Evolutionary conservation across 2,113 vertebrate genomes (phyloP).

Genomic region (Ammodytes dubius): DNA sequence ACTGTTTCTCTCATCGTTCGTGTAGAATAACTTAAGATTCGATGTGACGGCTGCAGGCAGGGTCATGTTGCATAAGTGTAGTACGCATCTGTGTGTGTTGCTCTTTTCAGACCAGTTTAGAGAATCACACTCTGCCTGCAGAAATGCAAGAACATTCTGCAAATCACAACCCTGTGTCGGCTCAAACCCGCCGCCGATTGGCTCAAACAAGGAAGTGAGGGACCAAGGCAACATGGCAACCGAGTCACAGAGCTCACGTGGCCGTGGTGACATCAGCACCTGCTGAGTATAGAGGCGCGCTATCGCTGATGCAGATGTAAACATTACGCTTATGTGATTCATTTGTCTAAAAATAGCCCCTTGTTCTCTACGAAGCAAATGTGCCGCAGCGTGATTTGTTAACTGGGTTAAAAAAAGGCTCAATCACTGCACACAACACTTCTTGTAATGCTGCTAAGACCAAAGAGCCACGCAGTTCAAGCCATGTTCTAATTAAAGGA

Average conservation of each 20-base stretch:
- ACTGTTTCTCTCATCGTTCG: neutral
- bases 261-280: constrained; percentile 67
- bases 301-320: constrained; percentile 45
- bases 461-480: constrained; percentile 38
- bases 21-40: constrained; percentile 16
- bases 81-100: constrained; percentile 24
- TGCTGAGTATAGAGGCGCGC: constrained; percentile 44
- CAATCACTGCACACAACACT: constrained; percentile 37
- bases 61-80: constrained; percentile 49
- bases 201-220: constrained; percentile 34
- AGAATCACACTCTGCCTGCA: constrained; percentile 34
- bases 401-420: constrained; percentile 1
- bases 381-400: constrained; percentile 26
- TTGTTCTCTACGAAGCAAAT: constrained; percentile 18
- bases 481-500: constrained; percentile 74
- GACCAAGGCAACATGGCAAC: constrained; percentile 66
- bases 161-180: constrained; percentile 62
- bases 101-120: constrained; percentile 30
- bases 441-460: constrained; percentile 63
- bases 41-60: constrained; percentile 52
- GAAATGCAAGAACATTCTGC: constrained; percentile 39
- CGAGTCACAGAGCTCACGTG: constrained; percentile 57
- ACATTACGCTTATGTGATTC: constrained; percentile 44
- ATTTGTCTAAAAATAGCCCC: constrained; percentile 67
- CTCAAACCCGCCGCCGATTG: constrained; percentile 47